Percentiles rank a stretch among this genome's conserved stretches.
phyloP scores from a whole-genome alignment of 2,113 vertebrate genomes.

The Artemisiospiza belli region DNA sequence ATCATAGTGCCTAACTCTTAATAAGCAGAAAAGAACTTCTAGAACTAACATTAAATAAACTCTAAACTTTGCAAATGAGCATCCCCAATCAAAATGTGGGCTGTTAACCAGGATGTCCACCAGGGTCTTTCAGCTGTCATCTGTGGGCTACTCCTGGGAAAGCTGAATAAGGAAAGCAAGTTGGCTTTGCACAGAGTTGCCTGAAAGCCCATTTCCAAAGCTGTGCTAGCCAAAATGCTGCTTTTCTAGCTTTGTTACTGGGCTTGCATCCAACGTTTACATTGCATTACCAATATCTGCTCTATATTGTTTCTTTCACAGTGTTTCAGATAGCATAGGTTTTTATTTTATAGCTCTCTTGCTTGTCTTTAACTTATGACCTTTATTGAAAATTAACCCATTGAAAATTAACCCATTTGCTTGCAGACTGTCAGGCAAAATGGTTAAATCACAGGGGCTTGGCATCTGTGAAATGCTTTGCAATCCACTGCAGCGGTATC shows the following conservation, averaged over 20 bases:
- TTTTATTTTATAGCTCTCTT: slow-evolving; percentile 44
- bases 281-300: neutral
- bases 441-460: neutral
- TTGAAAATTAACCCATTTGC: neutral
- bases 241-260: neutral
- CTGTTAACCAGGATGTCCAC: neutral
- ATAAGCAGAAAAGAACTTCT: neutral
- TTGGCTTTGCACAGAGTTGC: neutral
- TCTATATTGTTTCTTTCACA: neutral
- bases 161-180: neutral
- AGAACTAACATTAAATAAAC: neutral
- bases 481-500: neutral
- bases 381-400: slow-evolving; percentile 5
- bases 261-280: slow-evolving; percentile 14
- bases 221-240: neutral
- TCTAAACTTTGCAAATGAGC: neutral
- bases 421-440: neutral
- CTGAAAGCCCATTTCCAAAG: neutral
- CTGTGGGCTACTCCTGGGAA: neutral
- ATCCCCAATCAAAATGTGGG: neutral
- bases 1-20: neutral
- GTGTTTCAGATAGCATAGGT: neutral
- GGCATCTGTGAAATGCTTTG: neutral
- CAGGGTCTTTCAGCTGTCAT: neutral
- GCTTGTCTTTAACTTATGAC: slow-evolving; percentile 39